Base-by-base conservation (phyloP, 2,888 invertebrate species). In the Tortricodes alternella region DNA sequence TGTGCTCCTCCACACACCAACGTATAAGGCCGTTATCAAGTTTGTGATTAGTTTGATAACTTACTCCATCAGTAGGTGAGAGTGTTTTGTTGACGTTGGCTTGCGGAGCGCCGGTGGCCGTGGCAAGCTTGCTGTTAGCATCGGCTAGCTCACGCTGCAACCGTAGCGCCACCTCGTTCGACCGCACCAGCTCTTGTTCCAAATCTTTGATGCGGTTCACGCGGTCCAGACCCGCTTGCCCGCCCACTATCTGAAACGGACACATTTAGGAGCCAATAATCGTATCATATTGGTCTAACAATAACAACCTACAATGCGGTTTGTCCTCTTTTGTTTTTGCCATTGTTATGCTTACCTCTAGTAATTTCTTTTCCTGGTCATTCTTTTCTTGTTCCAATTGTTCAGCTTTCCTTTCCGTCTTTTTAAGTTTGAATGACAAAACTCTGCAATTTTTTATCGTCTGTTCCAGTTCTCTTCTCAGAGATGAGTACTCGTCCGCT, bases 401-500 rank as follows among this genome's bases (percentile, higher is more conserved):
- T 52, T 97, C 97, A 48, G 95, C 93, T 81, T 94, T 95, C 59
- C 99, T 93, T 83, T 99, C 99, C 46, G 97, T 94, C 92, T 99
- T 99, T 74, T 99, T 94, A 65, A 99, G 89, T 85, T 99, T 99
- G 87, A 99, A 99, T 66, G 99, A 99, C 63, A 99, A 92, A 68
- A 99, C 98, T 68, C 99, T 93, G 87, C 99, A 99, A 88, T 99
- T 99, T 83, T 99, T 99, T 44, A 98, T 97, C 2, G 98, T 97
- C 76, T 97, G 97, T 75, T 99, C 99, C 65, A 99, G 92, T 82
- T 99, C 99, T 76, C 98, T 96, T 87, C 98, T 96, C 46, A 99
- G 83, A 50, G 96, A 96, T 2, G 97, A 95, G 78, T 99, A 99
- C 78, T 99, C 99, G 73, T 98, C 97, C 5, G 97, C 97, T 89